A percentile compares a stretch with the other conserved stretches of the same genome.
Evolutionary conservation across 2,113 vertebrate species (phyloP).

Genomic region (Bambusicola thoracicus): DNA sequence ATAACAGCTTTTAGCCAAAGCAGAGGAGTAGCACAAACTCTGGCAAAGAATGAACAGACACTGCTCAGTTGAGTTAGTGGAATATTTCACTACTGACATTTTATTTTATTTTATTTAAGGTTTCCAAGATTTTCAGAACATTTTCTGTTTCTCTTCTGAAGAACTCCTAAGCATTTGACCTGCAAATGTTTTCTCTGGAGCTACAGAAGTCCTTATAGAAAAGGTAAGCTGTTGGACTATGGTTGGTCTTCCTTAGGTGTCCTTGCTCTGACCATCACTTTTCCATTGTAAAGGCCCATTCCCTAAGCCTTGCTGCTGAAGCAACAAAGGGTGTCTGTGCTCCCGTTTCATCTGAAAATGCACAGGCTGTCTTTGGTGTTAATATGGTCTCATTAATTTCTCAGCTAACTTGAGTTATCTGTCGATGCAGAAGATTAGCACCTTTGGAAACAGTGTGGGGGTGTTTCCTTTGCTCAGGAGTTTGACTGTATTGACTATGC

Average conservation of each 20-base stretch:
- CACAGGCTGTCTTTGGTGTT: background rate
- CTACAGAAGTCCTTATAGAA: background rate
- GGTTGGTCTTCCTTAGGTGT: rapidly evolving
- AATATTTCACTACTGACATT: background rate
- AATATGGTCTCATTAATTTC: background rate
- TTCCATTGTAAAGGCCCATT: background rate
- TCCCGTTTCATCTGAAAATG: background rate
- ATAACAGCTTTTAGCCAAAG: background rate
- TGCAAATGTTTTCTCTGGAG: background rate
- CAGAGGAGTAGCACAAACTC: rapidly evolving
- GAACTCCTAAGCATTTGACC: background rate
- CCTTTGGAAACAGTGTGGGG: background rate
- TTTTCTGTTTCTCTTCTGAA: background rate
- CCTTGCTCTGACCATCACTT: background rate
- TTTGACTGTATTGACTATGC: background rate
- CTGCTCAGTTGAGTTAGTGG: background rate
- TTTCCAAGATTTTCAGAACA: background rate
- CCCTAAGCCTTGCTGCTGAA: background rate
- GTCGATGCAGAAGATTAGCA: background rate
- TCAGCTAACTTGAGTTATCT: background rate
- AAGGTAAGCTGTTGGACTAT: background rate
- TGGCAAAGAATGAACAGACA: background rate
- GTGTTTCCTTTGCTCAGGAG: background rate
- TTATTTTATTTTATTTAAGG: too few species aligned
- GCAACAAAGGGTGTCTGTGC: background rate